phyloP scores from a whole-genome alignment of 2,113 vertebrate genomes.

The Hippolais icterina region DNA sequence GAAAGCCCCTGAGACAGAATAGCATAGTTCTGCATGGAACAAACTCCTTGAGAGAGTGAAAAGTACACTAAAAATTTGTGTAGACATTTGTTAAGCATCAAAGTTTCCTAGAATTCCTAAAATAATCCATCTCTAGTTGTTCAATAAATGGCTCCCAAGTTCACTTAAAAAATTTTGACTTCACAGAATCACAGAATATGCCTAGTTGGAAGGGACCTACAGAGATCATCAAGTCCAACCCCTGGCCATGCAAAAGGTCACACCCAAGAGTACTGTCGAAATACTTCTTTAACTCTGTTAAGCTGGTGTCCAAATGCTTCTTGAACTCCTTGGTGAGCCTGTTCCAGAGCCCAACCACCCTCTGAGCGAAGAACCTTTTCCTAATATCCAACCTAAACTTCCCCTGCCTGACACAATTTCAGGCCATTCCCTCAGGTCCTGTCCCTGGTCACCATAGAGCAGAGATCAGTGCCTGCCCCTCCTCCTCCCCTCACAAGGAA shows the following conservation, averaged over 20 bases:
- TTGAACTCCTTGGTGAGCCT: too few species aligned
- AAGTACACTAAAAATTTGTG: background rate
- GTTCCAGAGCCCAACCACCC: too few species aligned
- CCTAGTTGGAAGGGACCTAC: background rate
- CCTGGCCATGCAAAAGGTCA: background rate
- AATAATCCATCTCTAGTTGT: background rate
- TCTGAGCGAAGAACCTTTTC: background rate
- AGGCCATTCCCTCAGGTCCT: fast-evolving
- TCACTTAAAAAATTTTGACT: background rate
- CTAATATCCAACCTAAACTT: background rate
- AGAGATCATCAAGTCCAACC: background rate
- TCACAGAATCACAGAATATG: background rate
- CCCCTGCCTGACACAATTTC: background rate
- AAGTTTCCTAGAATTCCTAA: background rate
- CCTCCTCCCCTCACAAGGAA: fast-evolving
- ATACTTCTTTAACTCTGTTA: background rate
- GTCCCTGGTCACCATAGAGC: background rate
- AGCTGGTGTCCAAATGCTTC: background rate
- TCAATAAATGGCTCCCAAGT: background rate
- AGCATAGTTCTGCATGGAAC: background rate
- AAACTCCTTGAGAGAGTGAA: too few species aligned
- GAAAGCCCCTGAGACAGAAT: background rate
- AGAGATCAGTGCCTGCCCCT: background rate
- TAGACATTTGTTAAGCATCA: background rate
- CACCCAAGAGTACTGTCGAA: background rate